These are phyloP conservation scores for Drosophila sproati DNA, from an alignment of 1,140 invertebrate genomes.

Conservation along the genomic window DNA sequence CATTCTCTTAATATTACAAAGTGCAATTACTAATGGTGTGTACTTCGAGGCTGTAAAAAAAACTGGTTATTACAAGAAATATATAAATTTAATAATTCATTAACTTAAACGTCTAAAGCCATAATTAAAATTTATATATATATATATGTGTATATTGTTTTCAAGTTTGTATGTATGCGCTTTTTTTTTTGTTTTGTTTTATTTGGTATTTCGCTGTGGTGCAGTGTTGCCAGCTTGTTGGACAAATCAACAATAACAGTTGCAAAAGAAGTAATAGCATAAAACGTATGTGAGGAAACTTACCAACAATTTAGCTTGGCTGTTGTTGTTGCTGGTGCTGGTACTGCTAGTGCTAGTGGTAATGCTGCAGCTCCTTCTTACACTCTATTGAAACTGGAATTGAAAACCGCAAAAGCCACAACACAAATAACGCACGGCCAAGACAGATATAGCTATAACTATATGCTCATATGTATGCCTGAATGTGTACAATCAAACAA, in stretches of 20 bases:
- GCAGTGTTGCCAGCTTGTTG: constrained; percentile 54
- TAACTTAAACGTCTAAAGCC: constrained; percentile 12
- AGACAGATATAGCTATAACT: constrained; percentile 24
- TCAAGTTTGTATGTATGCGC: constrained; percentile 1
- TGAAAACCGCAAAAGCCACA: constrained; percentile 73
- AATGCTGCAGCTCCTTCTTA: constrained; percentile 50
- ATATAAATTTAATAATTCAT: constrained; percentile 14
- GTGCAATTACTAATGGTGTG: background rate
- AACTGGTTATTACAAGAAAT: background rate
- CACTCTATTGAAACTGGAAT: constrained; percentile 71
- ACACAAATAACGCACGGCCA: constrained; percentile 72
- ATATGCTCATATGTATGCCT: constrained; percentile 26
- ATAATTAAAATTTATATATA: background rate
- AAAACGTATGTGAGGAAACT: constrained; percentile 70
- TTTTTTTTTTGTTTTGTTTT: constrained; percentile 16
- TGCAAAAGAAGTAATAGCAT: constrained; percentile 60
- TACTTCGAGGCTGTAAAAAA: background rate
- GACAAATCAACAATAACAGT: constrained; percentile 62
- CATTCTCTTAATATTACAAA: constrained; percentile 1
- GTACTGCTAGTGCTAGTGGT: background rate
- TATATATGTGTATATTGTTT: background rate
- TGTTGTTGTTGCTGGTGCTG: constrained; percentile 7
- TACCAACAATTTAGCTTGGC: constrained; percentile 64
- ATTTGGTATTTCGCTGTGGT: constrained; percentile 42
- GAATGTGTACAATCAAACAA: constrained; percentile 13